A percentile compares a stretch with the other conserved stretches of the same genome.
Conservation (phyloP, 2,113 vertebrate species). For the Okapia johnstoni region DNA sequence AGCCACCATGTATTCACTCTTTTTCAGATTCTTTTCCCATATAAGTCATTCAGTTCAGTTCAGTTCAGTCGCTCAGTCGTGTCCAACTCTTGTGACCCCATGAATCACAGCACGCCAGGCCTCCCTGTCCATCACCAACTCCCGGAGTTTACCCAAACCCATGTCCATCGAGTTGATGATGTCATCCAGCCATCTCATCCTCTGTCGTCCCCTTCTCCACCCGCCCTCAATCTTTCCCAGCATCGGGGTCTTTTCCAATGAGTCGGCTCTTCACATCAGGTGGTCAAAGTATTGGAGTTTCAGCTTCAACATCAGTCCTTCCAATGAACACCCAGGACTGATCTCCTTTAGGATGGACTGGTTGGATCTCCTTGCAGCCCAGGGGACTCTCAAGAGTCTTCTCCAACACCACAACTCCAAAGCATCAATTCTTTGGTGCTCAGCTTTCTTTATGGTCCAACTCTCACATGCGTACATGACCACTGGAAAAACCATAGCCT, state of each 20-base stretch:
- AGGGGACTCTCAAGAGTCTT: too few species aligned
- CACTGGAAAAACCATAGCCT: too few species aligned
- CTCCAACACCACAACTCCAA: too few species aligned
- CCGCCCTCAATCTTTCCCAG: not conserved
- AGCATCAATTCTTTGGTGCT: too few species aligned
- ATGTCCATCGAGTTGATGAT: rapidly evolving
- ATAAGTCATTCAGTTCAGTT: not conserved
- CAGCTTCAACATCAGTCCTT: not conserved
- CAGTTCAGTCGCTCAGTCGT: not conserved
- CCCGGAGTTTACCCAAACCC: rapidly evolving
- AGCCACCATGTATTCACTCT: not conserved
- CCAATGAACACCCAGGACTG: not conserved
- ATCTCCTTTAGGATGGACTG: not conserved
- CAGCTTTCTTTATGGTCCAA: too few species aligned
- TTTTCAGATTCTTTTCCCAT: not conserved
- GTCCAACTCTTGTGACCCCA: rapidly evolving
- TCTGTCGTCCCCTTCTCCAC: not conserved
- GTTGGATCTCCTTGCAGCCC: too few species aligned
- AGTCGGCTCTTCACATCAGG: rapidly evolving
- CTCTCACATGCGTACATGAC: too few species aligned
- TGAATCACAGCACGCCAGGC: not conserved
- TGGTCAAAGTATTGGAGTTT: not conserved
- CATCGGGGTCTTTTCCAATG: rapidly evolving
- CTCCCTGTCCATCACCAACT: not conserved
- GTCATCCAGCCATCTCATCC: too few species aligned